Percentiles rank a stretch among this genome's conserved stretches.
Conservation (phyloP, 2,797 vertebrate species). For the Tinamus major region DNA sequence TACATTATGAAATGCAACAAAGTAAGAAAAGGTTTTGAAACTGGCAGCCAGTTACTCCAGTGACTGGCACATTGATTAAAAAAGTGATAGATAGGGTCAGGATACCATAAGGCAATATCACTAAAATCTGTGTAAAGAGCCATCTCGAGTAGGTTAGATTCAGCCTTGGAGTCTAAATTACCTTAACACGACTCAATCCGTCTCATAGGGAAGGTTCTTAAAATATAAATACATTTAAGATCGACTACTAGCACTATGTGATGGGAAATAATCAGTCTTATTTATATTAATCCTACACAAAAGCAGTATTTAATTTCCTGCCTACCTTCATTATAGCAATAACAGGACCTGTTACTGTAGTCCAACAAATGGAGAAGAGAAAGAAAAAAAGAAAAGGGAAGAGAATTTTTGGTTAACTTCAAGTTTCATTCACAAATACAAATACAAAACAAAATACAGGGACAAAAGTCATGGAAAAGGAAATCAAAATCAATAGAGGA, state of each 20-base stretch:
- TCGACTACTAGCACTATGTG: background rate
- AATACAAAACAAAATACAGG: conserved; percentile 37
- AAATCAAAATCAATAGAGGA: conserved; percentile 71
- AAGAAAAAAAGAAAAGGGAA: conserved; percentile 29
- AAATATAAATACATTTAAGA: background rate
- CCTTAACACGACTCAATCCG: background rate
- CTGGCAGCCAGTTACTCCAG: background rate
- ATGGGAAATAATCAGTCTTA: background rate
- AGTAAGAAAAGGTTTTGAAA: background rate
- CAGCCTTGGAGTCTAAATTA: background rate
- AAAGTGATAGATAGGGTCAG: background rate
- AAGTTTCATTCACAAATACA: conserved; percentile 19
- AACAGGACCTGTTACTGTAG: conserved; percentile 12
- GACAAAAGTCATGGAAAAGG: conserved; percentile 53
- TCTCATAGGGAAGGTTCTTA: background rate
- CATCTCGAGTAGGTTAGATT: background rate
- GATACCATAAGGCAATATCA: background rate
- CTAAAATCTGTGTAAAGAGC: background rate
- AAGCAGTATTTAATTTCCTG: conserved; percentile 20
- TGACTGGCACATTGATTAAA: background rate
- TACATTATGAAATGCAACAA: background rate
- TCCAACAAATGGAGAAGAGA: conserved; percentile 1
- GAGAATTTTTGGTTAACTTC: conserved; percentile 4
- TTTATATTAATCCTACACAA: background rate
- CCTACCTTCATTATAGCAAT: conserved; percentile 14